A percentile compares a stretch with the other conserved stretches of the same genome.
These are phyloP conservation scores for Theretra japonica DNA, from an alignment of 2,888 invertebrate species.

Conservation along the genomic window DNA sequence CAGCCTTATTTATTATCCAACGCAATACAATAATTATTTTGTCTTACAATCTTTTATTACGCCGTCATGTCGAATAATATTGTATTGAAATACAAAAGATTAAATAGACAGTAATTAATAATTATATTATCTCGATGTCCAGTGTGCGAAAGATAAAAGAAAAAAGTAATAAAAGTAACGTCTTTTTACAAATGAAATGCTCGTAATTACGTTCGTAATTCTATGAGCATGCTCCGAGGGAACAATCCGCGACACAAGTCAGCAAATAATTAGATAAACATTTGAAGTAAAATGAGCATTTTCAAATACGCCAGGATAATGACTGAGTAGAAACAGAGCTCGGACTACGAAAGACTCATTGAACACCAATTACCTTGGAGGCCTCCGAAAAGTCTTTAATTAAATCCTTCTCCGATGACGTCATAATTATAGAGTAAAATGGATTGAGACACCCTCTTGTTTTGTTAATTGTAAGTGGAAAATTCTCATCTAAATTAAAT, in stretches of 20 bases:
- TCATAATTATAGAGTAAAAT: conserved; percentile 83
- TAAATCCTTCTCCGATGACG: conserved; percentile 84
- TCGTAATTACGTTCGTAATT: conserved; percentile 22
- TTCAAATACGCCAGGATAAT: conserved; percentile 65
- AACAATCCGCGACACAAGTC: conserved; percentile 16
- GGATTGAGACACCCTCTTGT: conserved; percentile 76
- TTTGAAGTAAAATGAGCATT: conserved; percentile 52
- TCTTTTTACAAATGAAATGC: conserved; percentile 1
- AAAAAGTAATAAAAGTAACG: conserved; percentile 30
- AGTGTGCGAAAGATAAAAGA: conserved; percentile 13
- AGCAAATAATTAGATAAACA: conserved; percentile 28
- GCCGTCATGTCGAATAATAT: background rate
- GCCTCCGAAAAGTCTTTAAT: conserved; percentile 82
- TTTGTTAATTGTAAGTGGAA: conserved; percentile 79
- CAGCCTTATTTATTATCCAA: background rate
- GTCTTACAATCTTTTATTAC: conserved; percentile 9
- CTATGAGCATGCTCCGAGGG: conserved; percentile 3
- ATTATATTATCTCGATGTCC: background rate
- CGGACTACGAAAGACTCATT: conserved; percentile 82
- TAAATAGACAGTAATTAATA: background rate
- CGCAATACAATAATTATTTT: too few species aligned
- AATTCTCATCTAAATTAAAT: conserved; percentile 71
- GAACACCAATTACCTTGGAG: conserved; percentile 82
- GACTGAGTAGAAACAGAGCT: conserved; percentile 70
- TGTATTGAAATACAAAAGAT: background rate